phyloP scores from a whole-genome alignment of 2,888 invertebrate species.

The Drosophila pseudotalamancana region DNA sequence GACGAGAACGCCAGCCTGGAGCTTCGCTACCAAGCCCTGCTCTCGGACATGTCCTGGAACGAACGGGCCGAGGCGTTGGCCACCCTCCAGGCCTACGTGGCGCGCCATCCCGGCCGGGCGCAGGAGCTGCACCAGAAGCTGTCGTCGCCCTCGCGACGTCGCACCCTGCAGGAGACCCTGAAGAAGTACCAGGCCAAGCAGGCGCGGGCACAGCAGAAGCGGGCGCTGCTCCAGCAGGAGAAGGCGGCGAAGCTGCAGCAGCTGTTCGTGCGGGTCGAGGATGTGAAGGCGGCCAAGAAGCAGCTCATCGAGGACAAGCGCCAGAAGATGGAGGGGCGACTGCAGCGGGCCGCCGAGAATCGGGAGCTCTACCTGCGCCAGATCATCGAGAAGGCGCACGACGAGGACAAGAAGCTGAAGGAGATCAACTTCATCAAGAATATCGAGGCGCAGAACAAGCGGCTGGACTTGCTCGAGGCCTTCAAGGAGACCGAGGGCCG shows the following conservation, averaged over 20 bases:
- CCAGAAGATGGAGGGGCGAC: slow-evolving; percentile 89
- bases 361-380: slow-evolving; percentile 91
- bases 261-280: slow-evolving; percentile 93
- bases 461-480: slow-evolving; percentile 94
- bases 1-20: slow-evolving; percentile 86
- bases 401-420: slow-evolving; percentile 97
- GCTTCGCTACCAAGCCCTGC: slow-evolving; percentile 88
- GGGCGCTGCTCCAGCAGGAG: slow-evolving; percentile 92
- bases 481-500: slow-evolving; percentile 91
- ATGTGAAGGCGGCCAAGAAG: slow-evolving; percentile 92
- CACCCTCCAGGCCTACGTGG: slow-evolving; percentile 90
- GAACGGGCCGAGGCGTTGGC: slow-evolving; percentile 93
- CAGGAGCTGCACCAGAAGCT: slow-evolving; percentile 97
- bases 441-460: slow-evolving; percentile 96
- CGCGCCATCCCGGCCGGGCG: slow-evolving; percentile 95
- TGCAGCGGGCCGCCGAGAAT: slow-evolving; percentile 96
- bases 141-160: slow-evolving; percentile 94
- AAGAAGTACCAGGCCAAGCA: slow-evolving; percentile 94
- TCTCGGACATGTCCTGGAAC: slow-evolving; percentile 92
- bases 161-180: slow-evolving; percentile 93
- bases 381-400: slow-evolving; percentile 97
- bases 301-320: slow-evolving; percentile 93
- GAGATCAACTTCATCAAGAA: slow-evolving; percentile 99
- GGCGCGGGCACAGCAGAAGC: slow-evolving; percentile 94
- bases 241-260: slow-evolving; percentile 94